These are phyloP conservation scores for Caenorhabditis latens DNA, from an alignment of 1,140 invertebrate species.

Conservation along the genomic window DNA sequence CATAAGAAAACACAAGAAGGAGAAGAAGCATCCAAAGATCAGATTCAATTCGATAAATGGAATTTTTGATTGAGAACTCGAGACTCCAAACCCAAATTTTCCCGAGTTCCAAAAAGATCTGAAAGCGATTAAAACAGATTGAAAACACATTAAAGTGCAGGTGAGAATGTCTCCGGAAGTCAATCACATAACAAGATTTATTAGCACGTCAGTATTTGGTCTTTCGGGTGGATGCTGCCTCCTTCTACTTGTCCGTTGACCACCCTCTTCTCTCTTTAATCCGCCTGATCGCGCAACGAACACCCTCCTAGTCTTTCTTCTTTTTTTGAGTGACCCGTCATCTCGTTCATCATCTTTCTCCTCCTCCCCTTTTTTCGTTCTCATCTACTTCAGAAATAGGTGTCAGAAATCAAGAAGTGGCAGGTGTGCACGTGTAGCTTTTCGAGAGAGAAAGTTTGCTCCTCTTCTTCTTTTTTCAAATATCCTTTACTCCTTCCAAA, in stretches of 20 bases:
- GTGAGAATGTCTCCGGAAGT: conserved; percentile 39
- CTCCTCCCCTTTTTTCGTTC: background rate
- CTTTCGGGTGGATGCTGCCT: conserved; percentile 12
- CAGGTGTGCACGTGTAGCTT: background rate
- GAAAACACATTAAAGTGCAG: conserved; percentile 5
- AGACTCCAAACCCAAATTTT: background rate
- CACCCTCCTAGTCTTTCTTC: background rate
- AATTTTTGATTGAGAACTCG: background rate
- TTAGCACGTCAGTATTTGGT: conserved; percentile 27
- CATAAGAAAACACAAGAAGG: background rate
- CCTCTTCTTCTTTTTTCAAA: background rate
- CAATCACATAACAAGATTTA: conserved; percentile 51
- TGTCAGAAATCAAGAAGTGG: background rate
- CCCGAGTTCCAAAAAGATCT: background rate
- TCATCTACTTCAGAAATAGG: background rate
- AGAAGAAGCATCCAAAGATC: background rate
- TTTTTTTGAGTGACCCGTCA: conserved; percentile 37
- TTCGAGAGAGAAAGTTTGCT: background rate
- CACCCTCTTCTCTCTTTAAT: conserved; percentile 22
- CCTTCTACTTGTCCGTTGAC: background rate
- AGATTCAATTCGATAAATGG: background rate
- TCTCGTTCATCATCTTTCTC: background rate
- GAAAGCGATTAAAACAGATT: background rate
- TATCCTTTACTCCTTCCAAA: background rate
- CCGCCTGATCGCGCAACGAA: conserved; percentile 51